Evolutionary conservation across 2,888 invertebrate genomes (phyloP).

Genomic region (Tetragonisca angustula): DNA sequence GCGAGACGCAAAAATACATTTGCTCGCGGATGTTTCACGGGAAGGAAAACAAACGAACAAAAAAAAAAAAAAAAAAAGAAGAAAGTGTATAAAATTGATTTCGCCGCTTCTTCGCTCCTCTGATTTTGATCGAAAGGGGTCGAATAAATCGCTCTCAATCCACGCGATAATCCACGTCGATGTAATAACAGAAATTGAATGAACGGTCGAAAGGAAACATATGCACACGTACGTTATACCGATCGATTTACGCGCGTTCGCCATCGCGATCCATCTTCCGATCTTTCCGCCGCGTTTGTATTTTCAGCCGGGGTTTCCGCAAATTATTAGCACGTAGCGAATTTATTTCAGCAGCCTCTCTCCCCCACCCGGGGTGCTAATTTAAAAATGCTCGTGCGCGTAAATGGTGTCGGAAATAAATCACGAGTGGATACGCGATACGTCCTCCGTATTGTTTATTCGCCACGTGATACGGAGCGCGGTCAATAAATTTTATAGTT

Average conservation of each 20-base stretch:
- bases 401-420: constrained; percentile 7
- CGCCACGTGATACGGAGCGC: not conserved
- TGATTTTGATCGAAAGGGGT: not conserved
- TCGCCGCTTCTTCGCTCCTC: not conserved
- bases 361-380: not conserved
- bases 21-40: not conserved
- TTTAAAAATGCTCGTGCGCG: constrained; percentile 9
- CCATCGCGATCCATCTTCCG: not conserved
- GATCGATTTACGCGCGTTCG: not conserved
- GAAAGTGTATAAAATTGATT: not conserved
- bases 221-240: not conserved
- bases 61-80: too few relatives aligned
- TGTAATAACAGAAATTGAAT: not conserved
- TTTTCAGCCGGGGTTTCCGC: not conserved
- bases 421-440: constrained; percentile 1
- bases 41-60: too few relatives aligned
- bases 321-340: constrained; percentile 13
- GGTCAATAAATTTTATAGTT: constrained; percentile 14
- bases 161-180: not conserved
- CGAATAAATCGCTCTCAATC: not conserved
- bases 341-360: not conserved
- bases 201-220: not conserved
- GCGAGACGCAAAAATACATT: not conserved
- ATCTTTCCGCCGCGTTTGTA: not conserved
- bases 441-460: constrained; percentile 26